Base-by-base conservation (phyloP, 2,888 invertebrate species). In the Disparrhopalites patrizii region DNA sequence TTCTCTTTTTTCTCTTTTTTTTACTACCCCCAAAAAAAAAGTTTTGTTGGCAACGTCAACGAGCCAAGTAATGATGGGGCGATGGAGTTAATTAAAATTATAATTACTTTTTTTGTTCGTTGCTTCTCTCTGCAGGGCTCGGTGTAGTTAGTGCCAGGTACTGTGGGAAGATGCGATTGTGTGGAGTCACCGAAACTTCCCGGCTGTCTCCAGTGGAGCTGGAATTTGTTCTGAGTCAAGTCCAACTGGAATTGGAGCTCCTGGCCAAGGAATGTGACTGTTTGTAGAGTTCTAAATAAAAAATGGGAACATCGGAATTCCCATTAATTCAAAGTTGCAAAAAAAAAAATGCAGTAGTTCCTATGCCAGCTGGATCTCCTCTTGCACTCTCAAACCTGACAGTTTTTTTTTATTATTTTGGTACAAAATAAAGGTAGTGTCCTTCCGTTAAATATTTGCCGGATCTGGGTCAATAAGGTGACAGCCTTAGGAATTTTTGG, bases 181-280 rank as follows among this genome's bases (percentile, higher is more conserved):
- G 71, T 56, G 66, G 63, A n/a, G 69, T 71, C 10, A 47, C 71
- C 15, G 73, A 73, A 55, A 68, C 69, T 43, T 63, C 67, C 2
- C 70, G 71, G 30, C 18, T 73, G 10, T 67, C 69, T 52, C 51
- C 57, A 13, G 66, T 68, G 33, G 71, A 71, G 38, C 33, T 73
- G 1, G 33, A 52, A 18, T 65, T 66, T 58, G 66, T 73, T 8
- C 36, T 50, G 8, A 57, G 57, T 27, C 71, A 73, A 50, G 51
- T 73, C 36, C 63, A 56, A 18, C 58, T 69, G 15, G 43, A 43
- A 20, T n/a, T 43, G 43, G 8, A 18, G 43, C 5, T 20, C 20
- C n/a, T 43, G 7, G 43, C 43, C 5, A 20, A 43, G 20, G 43
- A 43, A 43, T 43, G 43, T 43, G n/a, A 43, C n/a, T n/a, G n/a